Evolutionary conservation across 1,140 invertebrate species (phyloP).

Genomic region (Aphidius ervi): DNA sequence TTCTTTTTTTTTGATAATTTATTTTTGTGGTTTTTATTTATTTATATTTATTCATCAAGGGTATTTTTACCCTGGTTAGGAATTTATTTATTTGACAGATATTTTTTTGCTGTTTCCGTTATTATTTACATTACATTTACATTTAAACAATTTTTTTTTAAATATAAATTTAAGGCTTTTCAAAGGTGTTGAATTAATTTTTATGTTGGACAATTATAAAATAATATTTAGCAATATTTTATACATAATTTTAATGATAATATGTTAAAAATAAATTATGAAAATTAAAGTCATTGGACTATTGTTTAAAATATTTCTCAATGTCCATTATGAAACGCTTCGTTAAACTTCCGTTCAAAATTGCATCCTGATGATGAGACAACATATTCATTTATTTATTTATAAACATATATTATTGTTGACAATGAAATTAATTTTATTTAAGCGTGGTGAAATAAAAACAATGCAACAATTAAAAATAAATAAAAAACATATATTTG

Average conservation of each 20-base stretch:
- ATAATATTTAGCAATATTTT: no score
- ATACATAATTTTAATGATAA: no score
- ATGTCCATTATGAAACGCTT: conserved; percentile 18
- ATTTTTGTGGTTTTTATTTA: conserved; percentile 1
- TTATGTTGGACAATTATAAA: no score
- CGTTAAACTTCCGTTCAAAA: conserved; percentile 18
- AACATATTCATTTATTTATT: conserved; percentile 6
- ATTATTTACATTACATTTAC: no score
- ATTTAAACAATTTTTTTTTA: no score
- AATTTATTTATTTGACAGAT: no score
- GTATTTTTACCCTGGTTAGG: no score
- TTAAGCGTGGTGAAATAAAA: neutral
- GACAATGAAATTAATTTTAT: neutral
- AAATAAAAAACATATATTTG: neutral
- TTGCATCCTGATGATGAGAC: conserved; percentile 17
- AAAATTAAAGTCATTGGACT: conserved; percentile 19
- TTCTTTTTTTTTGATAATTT: conserved; percentile 8
- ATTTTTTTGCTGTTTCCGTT: no score
- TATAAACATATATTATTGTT: neutral
- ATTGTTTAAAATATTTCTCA: conserved; percentile 1
- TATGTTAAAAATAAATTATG: neutral
- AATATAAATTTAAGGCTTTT: no score
- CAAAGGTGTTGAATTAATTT: no score
- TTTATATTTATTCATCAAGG: neutral
- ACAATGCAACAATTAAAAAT: conserved; percentile 12